phyloP scores from a whole-genome alignment of 1,140 invertebrate genomes.

The Thaumatotibia leucotreta region DNA sequence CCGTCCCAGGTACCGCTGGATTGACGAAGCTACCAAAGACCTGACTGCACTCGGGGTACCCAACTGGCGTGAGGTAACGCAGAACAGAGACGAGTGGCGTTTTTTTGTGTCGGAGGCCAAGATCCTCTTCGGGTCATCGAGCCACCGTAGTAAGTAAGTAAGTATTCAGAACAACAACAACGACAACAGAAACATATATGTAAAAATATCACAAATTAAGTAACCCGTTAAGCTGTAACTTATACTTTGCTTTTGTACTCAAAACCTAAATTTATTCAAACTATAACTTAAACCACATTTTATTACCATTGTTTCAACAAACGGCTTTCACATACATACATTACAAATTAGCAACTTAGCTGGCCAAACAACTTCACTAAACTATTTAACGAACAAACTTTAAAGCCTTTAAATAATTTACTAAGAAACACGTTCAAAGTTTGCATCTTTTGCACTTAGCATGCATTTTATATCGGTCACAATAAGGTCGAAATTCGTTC shows the following conservation, averaged over 20 bases:
- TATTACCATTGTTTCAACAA: background rate
- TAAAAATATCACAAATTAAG: too few relatives aligned
- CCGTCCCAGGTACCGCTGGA: too few relatives aligned
- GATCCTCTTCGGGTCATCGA: too few relatives aligned
- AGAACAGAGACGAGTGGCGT: too few relatives aligned
- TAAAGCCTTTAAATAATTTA: slow-evolving; percentile 39
- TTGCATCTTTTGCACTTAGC: background rate
- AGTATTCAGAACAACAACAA: too few relatives aligned
- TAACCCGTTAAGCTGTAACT: background rate
- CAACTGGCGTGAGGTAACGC: too few relatives aligned
- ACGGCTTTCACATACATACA: slow-evolving; percentile 46
- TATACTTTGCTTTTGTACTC: background rate
- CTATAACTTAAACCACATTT: background rate
- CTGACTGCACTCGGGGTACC: too few relatives aligned
- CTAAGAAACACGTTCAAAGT: slow-evolving; percentile 24
- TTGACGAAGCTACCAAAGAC: too few relatives aligned
- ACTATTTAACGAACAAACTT: slow-evolving; percentile 36
- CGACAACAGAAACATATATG: too few relatives aligned
- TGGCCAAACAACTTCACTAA: slow-evolving; percentile 34
- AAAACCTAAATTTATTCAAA: background rate
- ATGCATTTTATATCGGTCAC: background rate
- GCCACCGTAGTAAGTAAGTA: too few relatives aligned
- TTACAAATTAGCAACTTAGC: slow-evolving; percentile 45
- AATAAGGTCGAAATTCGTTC: background rate
- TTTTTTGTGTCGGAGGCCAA: too few relatives aligned